Evolutionary conservation across 2,888 invertebrate species (phyloP).

Genomic region (Acanthopleura granulata): DNA sequence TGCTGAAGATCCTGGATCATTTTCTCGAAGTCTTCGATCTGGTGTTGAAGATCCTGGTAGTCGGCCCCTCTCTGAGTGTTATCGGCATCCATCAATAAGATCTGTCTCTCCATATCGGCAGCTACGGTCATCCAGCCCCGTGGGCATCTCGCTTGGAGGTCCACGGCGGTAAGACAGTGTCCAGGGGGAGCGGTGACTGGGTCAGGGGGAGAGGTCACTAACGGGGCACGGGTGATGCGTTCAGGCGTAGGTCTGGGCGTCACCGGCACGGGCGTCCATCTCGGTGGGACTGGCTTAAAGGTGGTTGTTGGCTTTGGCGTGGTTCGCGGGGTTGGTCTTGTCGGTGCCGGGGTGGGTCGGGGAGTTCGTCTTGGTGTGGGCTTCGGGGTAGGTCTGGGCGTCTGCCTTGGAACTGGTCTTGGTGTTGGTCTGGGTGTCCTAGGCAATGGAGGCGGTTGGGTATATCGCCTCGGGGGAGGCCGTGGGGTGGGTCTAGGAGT

Average conservation of each 20-base stretch:
- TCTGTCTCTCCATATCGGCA: conserved; percentile 5
- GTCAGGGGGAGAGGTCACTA: conserved; percentile 9
- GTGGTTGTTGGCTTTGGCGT: neutral
- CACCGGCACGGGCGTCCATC: neutral
- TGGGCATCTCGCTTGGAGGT: conserved; percentile 3
- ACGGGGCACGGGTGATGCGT: neutral
- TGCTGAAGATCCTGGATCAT: conserved; percentile 18
- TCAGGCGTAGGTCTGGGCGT: neutral
- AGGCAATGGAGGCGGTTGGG: neutral
- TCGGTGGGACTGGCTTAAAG: neutral
- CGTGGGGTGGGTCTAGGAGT: neutral
- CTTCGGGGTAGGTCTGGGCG: neutral
- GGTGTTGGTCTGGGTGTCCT: neutral
- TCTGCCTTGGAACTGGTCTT: neutral
- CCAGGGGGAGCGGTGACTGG: conserved; percentile 2
- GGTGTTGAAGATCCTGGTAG: conserved; percentile 5
- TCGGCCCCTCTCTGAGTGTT: conserved; percentile 6
- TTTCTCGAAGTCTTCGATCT: conserved; percentile 20
- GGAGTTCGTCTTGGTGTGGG: neutral
- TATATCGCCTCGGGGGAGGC: neutral
- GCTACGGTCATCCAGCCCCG: neutral
- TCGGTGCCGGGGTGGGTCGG: neutral
- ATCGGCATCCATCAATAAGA: neutral
- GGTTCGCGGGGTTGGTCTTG: neutral
- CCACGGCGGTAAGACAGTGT: conserved; percentile 4